These are phyloP conservation scores for Cairina moschata DNA, from an alignment of 2,113 vertebrate species.

Conservation along the genomic window DNA sequence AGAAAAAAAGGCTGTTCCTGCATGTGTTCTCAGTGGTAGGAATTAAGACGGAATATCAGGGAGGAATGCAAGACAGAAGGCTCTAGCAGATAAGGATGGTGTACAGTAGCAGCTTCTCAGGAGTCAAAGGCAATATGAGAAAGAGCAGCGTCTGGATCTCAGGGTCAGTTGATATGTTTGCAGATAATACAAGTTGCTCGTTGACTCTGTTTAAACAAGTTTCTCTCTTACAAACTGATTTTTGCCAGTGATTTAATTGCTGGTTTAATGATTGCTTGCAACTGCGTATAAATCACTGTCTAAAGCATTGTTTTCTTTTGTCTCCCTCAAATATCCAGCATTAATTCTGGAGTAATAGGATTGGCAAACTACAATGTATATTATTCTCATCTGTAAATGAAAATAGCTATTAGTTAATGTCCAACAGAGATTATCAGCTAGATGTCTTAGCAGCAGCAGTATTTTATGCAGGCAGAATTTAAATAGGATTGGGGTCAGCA, in stretches of 20 bases:
- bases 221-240: background rate
- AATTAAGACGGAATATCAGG: background rate
- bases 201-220: background rate
- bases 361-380: background rate
- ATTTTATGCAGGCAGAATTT: background rate
- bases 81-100: background rate
- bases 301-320: background rate
- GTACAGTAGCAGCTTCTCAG: background rate
- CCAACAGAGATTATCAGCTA: background rate
- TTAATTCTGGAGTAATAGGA: background rate
- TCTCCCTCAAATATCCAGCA: background rate
- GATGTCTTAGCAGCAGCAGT: background rate
- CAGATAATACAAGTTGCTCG: fast-evolving
- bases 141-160: background rate
- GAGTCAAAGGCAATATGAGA: background rate
- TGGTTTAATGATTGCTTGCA: background rate
- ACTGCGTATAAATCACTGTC: background rate
- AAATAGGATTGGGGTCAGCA: background rate
- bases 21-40: background rate
- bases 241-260: background rate
- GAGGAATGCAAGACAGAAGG: background rate
- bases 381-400: background rate
- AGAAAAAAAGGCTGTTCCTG: fast-evolving
- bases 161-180: background rate
- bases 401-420: background rate